Evolutionary conservation across 2,113 vertebrate species (phyloP).

Genomic region (Pogona vitticeps): DNA sequence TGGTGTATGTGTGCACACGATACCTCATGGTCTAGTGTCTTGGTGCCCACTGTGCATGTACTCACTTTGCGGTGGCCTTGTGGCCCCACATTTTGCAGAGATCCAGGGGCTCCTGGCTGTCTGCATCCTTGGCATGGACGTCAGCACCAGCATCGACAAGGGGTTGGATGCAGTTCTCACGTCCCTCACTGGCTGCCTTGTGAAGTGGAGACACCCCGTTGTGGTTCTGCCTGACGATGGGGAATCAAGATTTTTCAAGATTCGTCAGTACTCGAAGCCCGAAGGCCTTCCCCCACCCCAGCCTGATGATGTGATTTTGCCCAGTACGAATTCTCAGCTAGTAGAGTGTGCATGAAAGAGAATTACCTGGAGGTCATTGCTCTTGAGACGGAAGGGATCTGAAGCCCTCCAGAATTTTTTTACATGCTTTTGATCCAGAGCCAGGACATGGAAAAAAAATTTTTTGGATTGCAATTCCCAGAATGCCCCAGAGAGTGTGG

Average conservation of each 20-base stretch:
- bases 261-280: accelerated
- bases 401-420: neutral
- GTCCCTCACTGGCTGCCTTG: constrained; percentile 59
- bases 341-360: accelerated
- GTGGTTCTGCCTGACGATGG: constrained; percentile 36
- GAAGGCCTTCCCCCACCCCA: neutral
- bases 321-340: accelerated
- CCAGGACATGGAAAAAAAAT: too few species aligned
- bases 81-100: constrained; percentile 64
- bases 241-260: too few species aligned
- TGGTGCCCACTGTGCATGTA: neutral
- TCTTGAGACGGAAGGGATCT: neutral
- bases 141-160: constrained; percentile 66
- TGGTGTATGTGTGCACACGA: too few species aligned
- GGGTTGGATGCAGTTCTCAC: constrained; percentile 48
- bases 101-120: constrained; percentile 60
- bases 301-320: neutral
- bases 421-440: too few species aligned
- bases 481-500: too few species aligned
- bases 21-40: neutral
- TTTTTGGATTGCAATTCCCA: too few species aligned
- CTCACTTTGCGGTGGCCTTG: constrained; percentile 65
- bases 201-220: constrained; percentile 62
- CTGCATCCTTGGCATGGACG: constrained; percentile 42
- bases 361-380: neutral